Conservation (phyloP, 2,888 invertebrate genomes). For the Terebella lapidaria region DNA sequence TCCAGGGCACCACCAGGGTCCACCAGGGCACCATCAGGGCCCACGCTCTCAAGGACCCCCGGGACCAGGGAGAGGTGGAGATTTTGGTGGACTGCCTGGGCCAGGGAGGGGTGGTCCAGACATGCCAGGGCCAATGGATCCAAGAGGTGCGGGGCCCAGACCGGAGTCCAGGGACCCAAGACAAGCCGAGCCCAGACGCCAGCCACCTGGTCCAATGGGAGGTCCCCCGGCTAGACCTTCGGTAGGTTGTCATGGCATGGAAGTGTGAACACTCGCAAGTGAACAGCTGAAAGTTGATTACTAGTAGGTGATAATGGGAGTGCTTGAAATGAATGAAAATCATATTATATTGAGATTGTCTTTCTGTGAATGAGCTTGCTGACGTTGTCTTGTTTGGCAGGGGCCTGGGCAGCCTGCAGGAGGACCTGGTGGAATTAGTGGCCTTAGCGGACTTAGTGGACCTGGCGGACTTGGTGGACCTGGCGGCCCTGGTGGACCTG, state of each 20-base stretch:
- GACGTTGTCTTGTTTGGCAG: neutral
- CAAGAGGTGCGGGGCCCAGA: neutral
- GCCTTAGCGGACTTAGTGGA: conserved; percentile 7
- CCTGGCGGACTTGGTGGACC: conserved; percentile 8
- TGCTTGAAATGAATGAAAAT: too few relatives aligned
- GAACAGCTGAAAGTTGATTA: too few relatives aligned
- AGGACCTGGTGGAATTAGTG: conserved; percentile 9
- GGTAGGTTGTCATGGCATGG: neutral
- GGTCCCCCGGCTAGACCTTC: neutral
- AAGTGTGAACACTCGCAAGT: too few relatives aligned
- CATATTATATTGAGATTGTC: too few relatives aligned
- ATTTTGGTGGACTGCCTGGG: too few relatives aligned
- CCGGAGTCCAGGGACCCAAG: neutral
- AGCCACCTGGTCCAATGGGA: neutral
- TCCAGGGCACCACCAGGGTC: neutral
- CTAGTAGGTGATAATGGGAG: too few relatives aligned
- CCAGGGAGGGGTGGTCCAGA: neutral
- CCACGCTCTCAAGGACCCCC: too few relatives aligned
- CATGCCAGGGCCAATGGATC: neutral
- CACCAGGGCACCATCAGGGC: too few relatives aligned
- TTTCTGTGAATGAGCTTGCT: too few relatives aligned
- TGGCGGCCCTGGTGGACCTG: conserved; percentile 2
- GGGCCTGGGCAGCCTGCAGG: neutral
- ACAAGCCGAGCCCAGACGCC: neutral
- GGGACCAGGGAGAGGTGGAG: too few relatives aligned